Evolutionary conservation across 2,888 invertebrate genomes (phyloP).

Genomic region (Amphipyra tragopoginis): DNA sequence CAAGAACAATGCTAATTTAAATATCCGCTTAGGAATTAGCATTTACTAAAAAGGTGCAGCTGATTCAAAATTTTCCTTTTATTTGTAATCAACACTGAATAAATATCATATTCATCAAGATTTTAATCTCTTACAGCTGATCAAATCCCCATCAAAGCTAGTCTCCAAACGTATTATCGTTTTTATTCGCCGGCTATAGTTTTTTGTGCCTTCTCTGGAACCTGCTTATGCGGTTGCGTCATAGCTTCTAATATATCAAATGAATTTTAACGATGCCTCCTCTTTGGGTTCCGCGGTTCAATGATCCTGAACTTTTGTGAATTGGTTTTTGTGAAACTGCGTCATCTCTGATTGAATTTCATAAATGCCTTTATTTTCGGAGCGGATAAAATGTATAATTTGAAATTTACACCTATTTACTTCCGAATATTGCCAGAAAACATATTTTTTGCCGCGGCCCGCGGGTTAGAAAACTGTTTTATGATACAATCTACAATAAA

Average conservation of each 20-base stretch:
- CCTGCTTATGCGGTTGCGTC: conserved; percentile 50
- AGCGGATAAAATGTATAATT: not conserved
- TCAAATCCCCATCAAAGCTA: conserved; percentile 11
- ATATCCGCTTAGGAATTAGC: no score
- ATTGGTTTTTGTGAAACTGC: not conserved
- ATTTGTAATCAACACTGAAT: conserved; percentile 12
- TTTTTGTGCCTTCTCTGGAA: conserved; percentile 37
- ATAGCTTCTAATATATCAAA: conserved; percentile 29
- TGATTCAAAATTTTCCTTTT: not conserved
- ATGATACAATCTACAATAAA: no score
- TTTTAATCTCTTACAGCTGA: conserved; percentile 27
- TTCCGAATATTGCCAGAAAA: no score
- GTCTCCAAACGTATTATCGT: conserved; percentile 10
- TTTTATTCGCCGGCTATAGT: conserved; percentile 24
- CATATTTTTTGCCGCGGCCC: no score
- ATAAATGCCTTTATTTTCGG: not conserved
- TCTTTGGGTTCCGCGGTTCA: conserved; percentile 39
- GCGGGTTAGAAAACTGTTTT: no score
- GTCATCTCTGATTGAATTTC: conserved; percentile 6
- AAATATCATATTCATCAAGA: conserved; percentile 18
- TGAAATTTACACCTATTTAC: no score
- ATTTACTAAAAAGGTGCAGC: not conserved
- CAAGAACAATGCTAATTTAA: no score
- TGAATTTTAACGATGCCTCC: conserved; percentile 34
- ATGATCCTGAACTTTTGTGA: conserved; percentile 17